Evolutionary conservation across 2,113 vertebrate genomes (phyloP).

Genomic region (Saguinus imperator): DNA sequence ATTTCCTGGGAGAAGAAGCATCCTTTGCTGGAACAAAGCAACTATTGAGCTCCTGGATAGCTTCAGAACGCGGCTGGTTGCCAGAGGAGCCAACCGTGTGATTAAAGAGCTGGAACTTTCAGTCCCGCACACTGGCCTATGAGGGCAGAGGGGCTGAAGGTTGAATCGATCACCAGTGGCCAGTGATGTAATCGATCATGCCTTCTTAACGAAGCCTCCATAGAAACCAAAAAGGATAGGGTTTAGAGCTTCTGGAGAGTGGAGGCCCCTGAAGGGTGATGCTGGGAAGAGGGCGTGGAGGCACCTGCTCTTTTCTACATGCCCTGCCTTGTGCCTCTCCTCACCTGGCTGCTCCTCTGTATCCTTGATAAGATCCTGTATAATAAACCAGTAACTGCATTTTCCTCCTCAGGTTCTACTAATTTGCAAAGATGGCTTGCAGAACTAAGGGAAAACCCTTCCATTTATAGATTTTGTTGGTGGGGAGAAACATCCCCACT

Average conservation of each 20-base stretch:
- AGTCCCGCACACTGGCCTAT: neutral
- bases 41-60: neutral
- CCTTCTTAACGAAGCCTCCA: neutral
- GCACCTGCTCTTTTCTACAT: neutral
- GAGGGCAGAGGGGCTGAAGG: neutral
- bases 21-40: neutral
- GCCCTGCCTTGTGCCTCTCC: neutral
- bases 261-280: neutral
- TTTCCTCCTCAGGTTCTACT: neutral
- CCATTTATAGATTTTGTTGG: neutral
- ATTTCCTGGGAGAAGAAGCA: neutral
- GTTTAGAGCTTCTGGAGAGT: neutral
- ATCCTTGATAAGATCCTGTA: neutral
- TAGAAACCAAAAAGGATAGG: neutral
- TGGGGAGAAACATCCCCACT: neutral
- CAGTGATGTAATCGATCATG: neutral
- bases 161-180: neutral
- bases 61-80: neutral
- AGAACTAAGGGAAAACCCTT: neutral
- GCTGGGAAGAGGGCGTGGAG: neutral
- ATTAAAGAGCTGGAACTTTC: neutral
- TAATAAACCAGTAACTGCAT: neutral
- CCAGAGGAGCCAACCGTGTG: neutral
- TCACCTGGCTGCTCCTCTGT: neutral
- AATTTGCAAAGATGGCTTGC: neutral